Evolutionary conservation across 2,113 vertebrate species (phyloP).

Genomic region (Hippocampus guttulatus): DNA sequence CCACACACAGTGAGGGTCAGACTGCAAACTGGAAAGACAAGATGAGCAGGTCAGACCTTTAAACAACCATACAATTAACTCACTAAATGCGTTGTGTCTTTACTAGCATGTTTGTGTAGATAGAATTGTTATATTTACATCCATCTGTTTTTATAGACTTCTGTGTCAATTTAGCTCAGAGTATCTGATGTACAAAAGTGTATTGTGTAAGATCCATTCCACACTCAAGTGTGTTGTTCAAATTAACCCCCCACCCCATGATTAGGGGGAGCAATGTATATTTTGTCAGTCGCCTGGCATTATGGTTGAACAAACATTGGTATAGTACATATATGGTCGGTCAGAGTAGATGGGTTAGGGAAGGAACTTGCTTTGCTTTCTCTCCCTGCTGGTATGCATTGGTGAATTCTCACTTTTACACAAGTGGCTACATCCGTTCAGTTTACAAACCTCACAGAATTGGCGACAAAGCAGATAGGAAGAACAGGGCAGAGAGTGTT

Average conservation of each 20-base stretch:
- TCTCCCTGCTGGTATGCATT: neutral
- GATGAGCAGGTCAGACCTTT: slow-evolving; percentile 15
- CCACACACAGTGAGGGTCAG: slow-evolving; percentile 65
- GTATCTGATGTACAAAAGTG: neutral
- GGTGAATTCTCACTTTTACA: too few relatives aligned
- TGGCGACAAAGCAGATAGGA: slow-evolving; percentile 65
- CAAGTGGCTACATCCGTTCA: neutral
- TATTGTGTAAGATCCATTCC: neutral
- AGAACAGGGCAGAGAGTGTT: slow-evolving; percentile 55
- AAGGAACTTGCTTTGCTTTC: neutral
- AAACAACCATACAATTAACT: neutral
- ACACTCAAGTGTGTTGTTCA: too few relatives aligned
- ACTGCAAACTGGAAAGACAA: slow-evolving; percentile 66
- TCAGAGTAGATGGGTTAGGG: too few relatives aligned
- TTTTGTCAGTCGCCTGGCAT: too few relatives aligned
- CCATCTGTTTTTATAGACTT: neutral
- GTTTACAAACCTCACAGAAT: slow-evolving; percentile 57
- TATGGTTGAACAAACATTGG: too few relatives aligned
- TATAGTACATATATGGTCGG: too few relatives aligned
- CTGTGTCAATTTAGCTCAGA: neutral
- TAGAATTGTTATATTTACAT: neutral
- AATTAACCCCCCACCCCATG: too few relatives aligned
- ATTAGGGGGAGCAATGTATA: too few relatives aligned
- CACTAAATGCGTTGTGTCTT: neutral
- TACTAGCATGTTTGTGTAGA: neutral